These are phyloP conservation scores for Sus scrofa DNA, from an alignment of 2,113 vertebrate genomes.

Conservation along the genomic window T2T-Sscrofa CM000824.6:124159001-124159500, in stretches of 20 bases:
- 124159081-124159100: neutral
- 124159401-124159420: conserved; percentile 23
- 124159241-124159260: neutral
- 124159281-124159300: neutral
- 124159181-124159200: neutral
- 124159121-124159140: neutral
- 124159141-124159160: neutral
- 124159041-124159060: neutral
- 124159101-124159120: neutral
- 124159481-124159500: neutral
- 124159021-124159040: neutral
- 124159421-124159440: neutral
- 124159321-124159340: neutral
- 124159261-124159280: neutral
- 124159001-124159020: neutral
- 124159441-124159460: neutral
- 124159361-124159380: neutral
- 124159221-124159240: neutral
- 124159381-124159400: neutral
- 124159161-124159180: no score
- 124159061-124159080: neutral
- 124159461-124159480: neutral
- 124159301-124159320: neutral
- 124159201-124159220: neutral
- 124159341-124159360: neutral